Evolutionary conservation across 64 coral and sea anemone genomes (phyloP), one percentile per base, ranked within the genome.

Genomic region (Platygyra sinensis): DNA sequence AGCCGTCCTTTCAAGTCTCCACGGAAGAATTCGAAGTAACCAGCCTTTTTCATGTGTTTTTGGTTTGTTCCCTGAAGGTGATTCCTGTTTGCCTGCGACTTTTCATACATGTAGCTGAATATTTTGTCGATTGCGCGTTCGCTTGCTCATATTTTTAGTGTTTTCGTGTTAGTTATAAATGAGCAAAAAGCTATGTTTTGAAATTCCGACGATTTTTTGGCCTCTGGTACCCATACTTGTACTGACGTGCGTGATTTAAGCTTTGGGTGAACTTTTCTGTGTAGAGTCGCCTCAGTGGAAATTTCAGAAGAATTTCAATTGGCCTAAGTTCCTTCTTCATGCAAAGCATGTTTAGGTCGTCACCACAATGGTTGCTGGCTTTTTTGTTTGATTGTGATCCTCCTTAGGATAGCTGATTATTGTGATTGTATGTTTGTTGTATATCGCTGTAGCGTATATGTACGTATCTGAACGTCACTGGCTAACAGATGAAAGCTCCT

Each of bases 11-110:
- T 28, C 81, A 71, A 14, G 31, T 36, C 20, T 51, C 32, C 62
- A 72, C 65, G 38, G 81, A 85, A 69, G 36, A 51, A 62, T 67
- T 49, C 81, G 62, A 85, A 85, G 63, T 85, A 71, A 51, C 81
- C 62, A 85, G 10, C 62, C 32, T 71, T 67, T 71, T 64, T 69
- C n/a, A 50, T 57, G 10, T 85, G 32, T 61, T 29, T 83, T 64
- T 38, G 62, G 16, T 33, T 24, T 15, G 29, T 62, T 64, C 61
- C 42, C 19, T 28, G 55, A 30, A 14, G 76, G 46, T 28, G 19
- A 24, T 77, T 77, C 49, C 5, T 8, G 33, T n/a, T 39, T 30
- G 42, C 52, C 31, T 76, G 33, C 32, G 19, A 22, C 74, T 76
- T 30, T 77, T 7, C 38, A n/a, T 50, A 4, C 10, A 57, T 12